Evolutionary conservation across 2,797 vertebrate species (phyloP).

Genomic region (Brotula barbata): DNA sequence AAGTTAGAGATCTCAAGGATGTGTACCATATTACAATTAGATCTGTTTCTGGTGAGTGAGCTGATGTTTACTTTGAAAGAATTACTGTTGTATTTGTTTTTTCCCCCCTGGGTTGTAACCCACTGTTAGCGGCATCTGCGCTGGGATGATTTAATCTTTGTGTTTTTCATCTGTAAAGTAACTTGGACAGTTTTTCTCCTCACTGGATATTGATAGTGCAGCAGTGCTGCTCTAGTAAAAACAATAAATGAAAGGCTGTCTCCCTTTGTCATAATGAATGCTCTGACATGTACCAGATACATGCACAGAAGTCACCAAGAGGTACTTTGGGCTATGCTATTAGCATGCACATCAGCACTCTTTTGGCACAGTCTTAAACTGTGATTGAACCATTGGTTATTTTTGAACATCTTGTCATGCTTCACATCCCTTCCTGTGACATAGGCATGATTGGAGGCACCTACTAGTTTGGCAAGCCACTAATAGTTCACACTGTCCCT

Average conservation of each 20-base stretch:
- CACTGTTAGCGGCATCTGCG: slow-evolving; percentile 16
- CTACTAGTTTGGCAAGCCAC: slow-evolving; percentile 50
- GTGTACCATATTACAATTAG: slow-evolving; percentile 4
- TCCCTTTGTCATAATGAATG: slow-evolving; percentile 47
- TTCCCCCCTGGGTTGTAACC: slow-evolving; percentile 26
- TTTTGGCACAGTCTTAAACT: slow-evolving; percentile 53
- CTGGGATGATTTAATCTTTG: slow-evolving; percentile 28
- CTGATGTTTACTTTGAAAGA: slow-evolving; percentile 20
- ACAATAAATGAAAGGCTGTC: slow-evolving; percentile 68
- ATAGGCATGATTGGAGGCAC: slow-evolving; percentile 50
- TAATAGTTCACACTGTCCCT: slow-evolving; percentile 69
- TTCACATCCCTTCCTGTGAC: slow-evolving; percentile 60
- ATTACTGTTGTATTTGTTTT: slow-evolving; percentile 19
- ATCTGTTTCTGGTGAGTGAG: slow-evolving; percentile 2
- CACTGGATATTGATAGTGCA: slow-evolving; percentile 52
- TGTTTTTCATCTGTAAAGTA: slow-evolving; percentile 49
- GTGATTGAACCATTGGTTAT: slow-evolving; percentile 72
- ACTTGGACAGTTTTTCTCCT: slow-evolving; percentile 59
- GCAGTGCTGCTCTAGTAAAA: slow-evolving; percentile 48
- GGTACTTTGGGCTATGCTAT: slow-evolving; percentile 52
- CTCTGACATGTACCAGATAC: slow-evolving; percentile 64
- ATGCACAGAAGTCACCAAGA: slow-evolving; percentile 56
- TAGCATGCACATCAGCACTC: slow-evolving; percentile 63
- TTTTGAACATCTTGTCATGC: slow-evolving; percentile 69
- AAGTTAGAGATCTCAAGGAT: slow-evolving; percentile 23